phyloP scores from a whole-genome alignment of 2,797 vertebrate species.

The Pangasius larnaudii region DNA sequence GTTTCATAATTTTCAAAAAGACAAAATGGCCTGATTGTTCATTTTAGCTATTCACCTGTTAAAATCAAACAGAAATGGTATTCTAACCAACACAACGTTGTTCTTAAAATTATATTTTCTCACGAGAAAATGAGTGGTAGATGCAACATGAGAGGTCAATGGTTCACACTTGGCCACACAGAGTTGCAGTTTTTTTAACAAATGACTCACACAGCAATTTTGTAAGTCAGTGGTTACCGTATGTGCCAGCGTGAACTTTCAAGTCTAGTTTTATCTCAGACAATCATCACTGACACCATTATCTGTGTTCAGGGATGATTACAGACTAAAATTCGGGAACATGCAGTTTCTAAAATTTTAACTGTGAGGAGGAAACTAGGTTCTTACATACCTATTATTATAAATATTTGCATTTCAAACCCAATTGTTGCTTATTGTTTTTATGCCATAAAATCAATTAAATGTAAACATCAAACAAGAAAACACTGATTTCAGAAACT shows the following conservation, averaged over 20 bases:
- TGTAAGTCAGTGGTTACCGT: not conserved
- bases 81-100: not conserved
- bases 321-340: not conserved
- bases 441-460: not conserved
- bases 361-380: not conserved
- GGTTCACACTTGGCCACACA: slow-evolving; percentile 64
- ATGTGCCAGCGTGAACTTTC: slow-evolving; percentile 39
- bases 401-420: not conserved
- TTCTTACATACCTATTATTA: not conserved
- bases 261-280: not conserved
- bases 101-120: slow-evolving; percentile 30
- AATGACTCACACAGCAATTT: slow-evolving; percentile 57
- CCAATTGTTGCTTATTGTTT: not conserved
- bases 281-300: no score
- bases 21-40: not conserved
- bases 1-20: not conserved
- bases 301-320: not conserved
- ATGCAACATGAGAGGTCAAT: slow-evolving; percentile 70
- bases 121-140: slow-evolving; percentile 52
- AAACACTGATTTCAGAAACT: not conserved
- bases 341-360: not conserved
- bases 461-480: not conserved
- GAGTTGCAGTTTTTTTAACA: slow-evolving; percentile 39
- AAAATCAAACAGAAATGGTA: not conserved
- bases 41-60: not conserved